Percentiles rank a stretch among this genome's conserved stretches.
phyloP scores from a whole-genome alignment of 2,113 vertebrate genomes.

The Orientallactaga bullata region DNA sequence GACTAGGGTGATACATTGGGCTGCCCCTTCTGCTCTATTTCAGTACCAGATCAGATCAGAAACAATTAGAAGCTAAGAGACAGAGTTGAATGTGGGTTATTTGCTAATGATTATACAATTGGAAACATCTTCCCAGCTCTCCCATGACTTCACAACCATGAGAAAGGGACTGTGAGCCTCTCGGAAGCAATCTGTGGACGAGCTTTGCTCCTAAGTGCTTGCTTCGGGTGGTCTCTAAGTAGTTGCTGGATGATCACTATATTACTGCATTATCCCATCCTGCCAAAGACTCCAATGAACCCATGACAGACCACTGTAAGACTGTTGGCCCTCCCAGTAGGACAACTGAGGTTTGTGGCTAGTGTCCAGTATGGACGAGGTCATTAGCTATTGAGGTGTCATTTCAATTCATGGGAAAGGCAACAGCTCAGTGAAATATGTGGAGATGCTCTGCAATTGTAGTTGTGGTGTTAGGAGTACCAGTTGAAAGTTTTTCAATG shows the following conservation, averaged over 20 bases:
- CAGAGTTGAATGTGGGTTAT: not conserved
- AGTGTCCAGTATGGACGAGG: not conserved
- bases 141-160: not conserved
- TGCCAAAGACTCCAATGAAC: constrained; percentile 55
- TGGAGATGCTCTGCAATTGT: constrained; percentile 18
- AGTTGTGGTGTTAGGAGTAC: not conserved
- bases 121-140: constrained; percentile 8
- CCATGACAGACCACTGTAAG: not conserved
- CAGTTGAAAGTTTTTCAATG: constrained; percentile 40
- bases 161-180: not conserved
- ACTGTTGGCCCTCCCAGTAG: not conserved
- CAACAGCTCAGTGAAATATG: not conserved
- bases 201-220: not conserved
- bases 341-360: constrained; percentile 27
- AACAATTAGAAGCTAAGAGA: constrained; percentile 61
- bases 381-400: not conserved
- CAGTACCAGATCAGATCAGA: constrained; percentile 59
- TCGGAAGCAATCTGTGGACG: constrained; percentile 1
- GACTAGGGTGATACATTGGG: constrained; percentile 43
- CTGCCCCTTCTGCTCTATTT: constrained; percentile 70
- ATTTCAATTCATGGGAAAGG: constrained; percentile 40
- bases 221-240: constrained; percentile 59
- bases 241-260: constrained; percentile 50
- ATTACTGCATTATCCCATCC: not conserved
- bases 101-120: constrained; percentile 19